Base-by-base conservation (phyloP, 2,888 invertebrate species). In the Chalcosyrphus nemorum region DNA sequence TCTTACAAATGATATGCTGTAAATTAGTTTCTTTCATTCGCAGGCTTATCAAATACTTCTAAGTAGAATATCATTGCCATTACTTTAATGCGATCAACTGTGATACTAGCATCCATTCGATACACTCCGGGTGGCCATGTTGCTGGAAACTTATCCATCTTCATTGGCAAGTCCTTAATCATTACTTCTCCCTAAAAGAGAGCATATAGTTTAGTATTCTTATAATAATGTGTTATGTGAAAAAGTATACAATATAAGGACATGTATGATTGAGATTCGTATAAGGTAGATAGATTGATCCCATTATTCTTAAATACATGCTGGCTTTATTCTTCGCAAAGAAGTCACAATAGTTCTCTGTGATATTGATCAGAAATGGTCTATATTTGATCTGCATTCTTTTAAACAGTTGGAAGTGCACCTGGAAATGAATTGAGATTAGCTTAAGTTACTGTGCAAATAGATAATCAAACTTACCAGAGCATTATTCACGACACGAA, bases 251-350 rank as follows among this genome's bases (percentile, higher is more conserved):
- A 3, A 0, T 4, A 38, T 43, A 61, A 0, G 61, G 61, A n/a
- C 61, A 61, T 4, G 43, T 27, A 13, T 61, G 61, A 17, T 61
- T 43, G 2, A 61, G 7, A 5, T 61, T 61, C 1, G 61, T 45
- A 1, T 63, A 63, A 0, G 38, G 38, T 13, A 38, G 13, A 9
- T 24, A 57, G 0, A 57, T 38, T 6, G 2, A n/a, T 7, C 11
- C 5, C 3, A 57, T 1, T 3, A 57, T n/a, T 7, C 5, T 19
- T 13, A 63, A 13, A 21, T 32, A 50, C 2, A 4, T n/a, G 7
- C 19, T 13, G 2, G 19, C n/a, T 1, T 2, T 21, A 9, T 47
- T 9, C 13, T 47, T 47, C 3, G 17, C 7, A 7, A 47, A 21
- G 13, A 63, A 63, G 0, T 2, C n/a, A 15, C 63, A 63, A 2